Evolutionary conservation across 2,888 invertebrate species (phyloP).

Genomic region (Mechanitis messenoides): DNA sequence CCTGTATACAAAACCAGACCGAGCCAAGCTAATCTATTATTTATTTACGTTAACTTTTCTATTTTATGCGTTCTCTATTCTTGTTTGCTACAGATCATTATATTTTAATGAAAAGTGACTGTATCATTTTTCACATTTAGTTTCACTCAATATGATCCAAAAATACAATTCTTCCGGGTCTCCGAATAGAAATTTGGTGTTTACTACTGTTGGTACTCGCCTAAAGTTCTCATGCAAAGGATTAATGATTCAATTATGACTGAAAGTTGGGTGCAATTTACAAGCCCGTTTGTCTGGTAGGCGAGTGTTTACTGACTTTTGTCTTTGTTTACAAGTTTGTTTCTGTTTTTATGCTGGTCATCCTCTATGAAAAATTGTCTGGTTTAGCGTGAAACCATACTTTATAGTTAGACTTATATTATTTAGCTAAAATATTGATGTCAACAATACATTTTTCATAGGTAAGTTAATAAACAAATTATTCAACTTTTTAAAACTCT

Average conservation of each 20-base stretch:
- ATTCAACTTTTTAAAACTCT: neutral
- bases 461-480: conserved; percentile 15
- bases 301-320: conserved; percentile 49
- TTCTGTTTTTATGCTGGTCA: conserved; percentile 62
- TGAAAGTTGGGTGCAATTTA: conserved; percentile 33
- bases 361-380: conserved; percentile 50
- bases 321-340: conserved; percentile 68
- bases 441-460: conserved; percentile 15
- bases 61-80: conserved; percentile 48
- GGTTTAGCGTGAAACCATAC: conserved; percentile 15
- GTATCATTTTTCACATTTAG: conserved; percentile 41
- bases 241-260: conserved; percentile 38
- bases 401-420: conserved; percentile 17
- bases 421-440: conserved; percentile 16
- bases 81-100: conserved; percentile 38
- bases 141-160: conserved; percentile 59
- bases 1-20: conserved; percentile 67
- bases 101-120: conserved; percentile 50
- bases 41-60: conserved; percentile 62
- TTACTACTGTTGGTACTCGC: conserved; percentile 31
- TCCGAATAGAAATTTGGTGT: conserved; percentile 52
- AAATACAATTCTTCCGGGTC: conserved; percentile 58
- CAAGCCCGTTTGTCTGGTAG: conserved; percentile 38
- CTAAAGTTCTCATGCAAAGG: conserved; percentile 24
- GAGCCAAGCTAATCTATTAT: conserved; percentile 72